Evolutionary conservation across 2,888 invertebrate genomes (phyloP), one percentile per base, ranked within the genome.

Genomic region (Belgica antarctica): DNA sequence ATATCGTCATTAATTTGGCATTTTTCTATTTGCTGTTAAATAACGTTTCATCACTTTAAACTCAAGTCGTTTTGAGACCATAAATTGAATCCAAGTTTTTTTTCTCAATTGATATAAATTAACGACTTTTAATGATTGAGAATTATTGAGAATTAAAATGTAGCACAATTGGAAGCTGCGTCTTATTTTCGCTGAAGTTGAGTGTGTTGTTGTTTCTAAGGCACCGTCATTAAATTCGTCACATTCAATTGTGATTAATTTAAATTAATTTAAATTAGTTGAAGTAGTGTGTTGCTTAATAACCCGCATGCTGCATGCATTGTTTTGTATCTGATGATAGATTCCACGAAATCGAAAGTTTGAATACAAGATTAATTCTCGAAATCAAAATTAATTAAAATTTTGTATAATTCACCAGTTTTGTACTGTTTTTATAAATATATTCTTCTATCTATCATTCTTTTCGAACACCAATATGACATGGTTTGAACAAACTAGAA

Each of bases 91-190:
- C 34, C 62, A n/a, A 62, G 17, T 12, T 24, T n/a, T n/a, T n/a
- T 24, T 34, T 41, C 24, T 62, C 62, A 62, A 62, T 62, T 62
- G 62, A 62, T 31, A 62, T 62, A 62, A 62, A 62, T 62, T 62
- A 62, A 62, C 62, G 24, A 36, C 62, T 62, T 62, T 62, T 62
- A 62, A 62, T 62, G 62, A 62, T 62, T 62, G 62, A 62, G 36
- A 62, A 34, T 62, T 62, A 62, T 62, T 41, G 22, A 15, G 12
- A 52, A 52, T 52, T 52, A 52, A 52, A 52, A 52, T 52, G 52
- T 52, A 34, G 34, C 36, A 31, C 34, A 19, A 36, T 31, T 62
- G 62, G 62, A 19, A 62, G 34, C 34, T 2, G 15, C 7, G 52
- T 12, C 22, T 8, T 31, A 12, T 31, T 10, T 15, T 41, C 12